These are phyloP conservation scores for Leptopterna dolabrata DNA, from an alignment of 2,888 invertebrate species.

Conservation along the genomic window DNA sequence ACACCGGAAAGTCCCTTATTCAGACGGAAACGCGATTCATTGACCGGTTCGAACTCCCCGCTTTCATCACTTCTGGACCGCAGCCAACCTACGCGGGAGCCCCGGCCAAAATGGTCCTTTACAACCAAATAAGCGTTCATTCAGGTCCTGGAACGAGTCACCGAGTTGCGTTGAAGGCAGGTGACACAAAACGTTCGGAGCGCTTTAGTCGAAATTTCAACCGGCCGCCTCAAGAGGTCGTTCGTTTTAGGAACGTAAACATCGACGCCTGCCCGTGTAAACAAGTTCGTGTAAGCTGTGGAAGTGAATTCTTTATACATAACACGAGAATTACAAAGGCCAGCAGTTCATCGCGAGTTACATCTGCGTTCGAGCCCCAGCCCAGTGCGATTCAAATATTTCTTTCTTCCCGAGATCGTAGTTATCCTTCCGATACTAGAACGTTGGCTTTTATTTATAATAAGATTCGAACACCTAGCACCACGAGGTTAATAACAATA, in stretches of 20 bases:
- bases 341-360: not conserved
- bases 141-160: not conserved
- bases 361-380: too few species aligned
- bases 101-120: not conserved
- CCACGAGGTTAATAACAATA: too few species aligned
- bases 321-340: not conserved
- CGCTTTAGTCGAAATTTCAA: not conserved
- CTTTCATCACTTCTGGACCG: not conserved
- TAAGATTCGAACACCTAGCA: too few species aligned
- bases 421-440: too few species aligned
- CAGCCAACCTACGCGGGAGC: not conserved
- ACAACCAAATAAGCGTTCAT: slow-evolving; percentile 7
- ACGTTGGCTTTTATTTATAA: too few species aligned
- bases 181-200: not conserved
- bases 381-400: too few species aligned
- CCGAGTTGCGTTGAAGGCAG: not conserved
- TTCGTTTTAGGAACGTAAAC: not conserved
- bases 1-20: not conserved
- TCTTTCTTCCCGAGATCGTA: too few species aligned
- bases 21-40: not conserved
- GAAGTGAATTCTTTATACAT: not conserved
- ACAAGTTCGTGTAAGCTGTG: not conserved
- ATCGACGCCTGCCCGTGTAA: not conserved
- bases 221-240: not conserved
- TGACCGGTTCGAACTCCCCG: not conserved